Evolutionary conservation across 92 coral and sea anemone species (phyloP).

Genomic region (Porites lobata): DNA sequence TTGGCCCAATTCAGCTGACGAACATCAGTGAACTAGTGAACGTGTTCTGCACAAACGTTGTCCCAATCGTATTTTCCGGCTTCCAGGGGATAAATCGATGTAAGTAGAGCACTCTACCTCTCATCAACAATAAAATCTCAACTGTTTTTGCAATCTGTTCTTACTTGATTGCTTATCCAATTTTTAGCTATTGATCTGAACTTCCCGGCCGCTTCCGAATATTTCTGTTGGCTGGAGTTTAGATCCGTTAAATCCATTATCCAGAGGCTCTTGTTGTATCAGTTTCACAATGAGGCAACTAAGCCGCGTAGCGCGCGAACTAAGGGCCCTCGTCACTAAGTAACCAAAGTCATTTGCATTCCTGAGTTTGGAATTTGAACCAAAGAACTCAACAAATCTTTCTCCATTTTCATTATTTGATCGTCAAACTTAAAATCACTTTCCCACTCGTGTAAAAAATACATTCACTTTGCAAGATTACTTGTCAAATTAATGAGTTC

Average conservation of each 20-base stretch:
- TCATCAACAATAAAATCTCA: not conserved
- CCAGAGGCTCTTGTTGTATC: not conserved
- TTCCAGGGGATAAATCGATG: not conserved
- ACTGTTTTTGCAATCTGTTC: not conserved
- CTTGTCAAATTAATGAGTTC: not conserved
- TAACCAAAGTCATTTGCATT: no score
- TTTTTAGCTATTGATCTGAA: not conserved
- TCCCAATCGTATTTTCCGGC: not conserved
- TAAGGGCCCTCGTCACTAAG: no score
- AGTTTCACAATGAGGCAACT: not conserved
- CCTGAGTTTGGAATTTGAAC: no score
- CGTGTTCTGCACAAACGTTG: not conserved
- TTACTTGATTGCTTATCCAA: not conserved
- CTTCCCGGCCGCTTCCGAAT: not conserved
- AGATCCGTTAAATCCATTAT: not conserved
- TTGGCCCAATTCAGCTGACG: no score
- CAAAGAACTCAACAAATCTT: no score
- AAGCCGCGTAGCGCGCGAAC: no score
- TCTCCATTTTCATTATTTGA: no score
- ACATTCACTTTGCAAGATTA: not conserved
- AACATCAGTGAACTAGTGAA: no score
- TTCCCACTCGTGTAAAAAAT: not conserved
- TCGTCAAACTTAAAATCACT: not conserved
- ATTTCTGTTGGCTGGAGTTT: not conserved
- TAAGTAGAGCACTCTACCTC: not conserved